Evolutionary conservation across 2,113 vertebrate genomes (phyloP), one percentile per base, ranked within the genome.

Genomic region (Poeciliopsis prolifica): DNA sequence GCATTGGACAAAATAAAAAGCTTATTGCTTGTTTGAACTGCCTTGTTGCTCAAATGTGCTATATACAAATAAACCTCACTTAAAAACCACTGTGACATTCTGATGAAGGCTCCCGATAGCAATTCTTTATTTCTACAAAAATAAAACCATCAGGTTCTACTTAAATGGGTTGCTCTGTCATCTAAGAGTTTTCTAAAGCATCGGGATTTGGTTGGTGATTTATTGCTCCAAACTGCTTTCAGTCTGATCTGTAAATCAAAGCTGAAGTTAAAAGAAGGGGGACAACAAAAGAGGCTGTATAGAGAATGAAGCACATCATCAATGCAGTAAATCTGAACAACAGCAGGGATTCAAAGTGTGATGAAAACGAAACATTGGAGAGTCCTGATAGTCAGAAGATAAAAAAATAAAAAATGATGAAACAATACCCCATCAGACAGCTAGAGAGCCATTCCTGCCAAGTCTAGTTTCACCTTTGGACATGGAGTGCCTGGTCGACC

Each of bases 401-500:
- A 24, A 78, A 24, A 33, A 68, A 78, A 24, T 29, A 77, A 31
- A 33, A 66, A 68, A 48, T 44, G 51, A 66, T 0, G 63, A 71
- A 70, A 44, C 74, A 74, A 70, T 42, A 61, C 64, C 12, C 54
- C 63, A 75, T 84, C 74, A 69, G 74, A 85, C 82, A 83, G 7
- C 86, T 70, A 74, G 35, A 69, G 58, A 15, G 35, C 60, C 17
- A 30, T 73, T 83, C 61, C 63, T 70, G 77, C 35, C 72, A 74
- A 40, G 13, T 61, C 77, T 61, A 30, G 77, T 68, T 65, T 72
- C 63, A 77, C 29, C 44, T 26, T 65, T 69, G 48, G 67, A 61
- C 60, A 64, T 72, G 65, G 78, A 81, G 84, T 29, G 68, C 71
- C 31, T 68, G 22, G 54, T 75, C 82, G 82, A 90, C 88, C 83